phyloP scores from a whole-genome alignment of 2,797 vertebrate species.

The Xiphophorus birchmanni region DNA sequence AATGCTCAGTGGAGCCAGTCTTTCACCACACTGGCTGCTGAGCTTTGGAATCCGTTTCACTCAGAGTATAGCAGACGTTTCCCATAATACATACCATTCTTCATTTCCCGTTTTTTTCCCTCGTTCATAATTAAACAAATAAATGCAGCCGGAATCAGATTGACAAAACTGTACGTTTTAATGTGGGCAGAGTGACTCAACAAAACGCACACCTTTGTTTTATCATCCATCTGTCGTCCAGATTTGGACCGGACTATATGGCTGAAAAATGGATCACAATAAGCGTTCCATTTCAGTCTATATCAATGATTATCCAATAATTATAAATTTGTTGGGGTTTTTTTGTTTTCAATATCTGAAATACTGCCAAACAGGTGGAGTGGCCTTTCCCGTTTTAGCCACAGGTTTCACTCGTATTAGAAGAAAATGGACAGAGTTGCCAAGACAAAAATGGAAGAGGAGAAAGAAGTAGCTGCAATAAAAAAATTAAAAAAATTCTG shows the following conservation, averaged over 20 bases:
- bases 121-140: background rate
- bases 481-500: no score
- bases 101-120: background rate
- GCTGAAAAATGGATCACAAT: no score
- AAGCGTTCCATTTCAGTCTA: no score
- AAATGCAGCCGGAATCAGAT: constrained; percentile 18
- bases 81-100: background rate
- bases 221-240: no score
- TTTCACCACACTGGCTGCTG: background rate
- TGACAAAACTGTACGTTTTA: background rate
- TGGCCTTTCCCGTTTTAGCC: no score
- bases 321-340: no score
- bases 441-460: background rate
- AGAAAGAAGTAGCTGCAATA: background rate
- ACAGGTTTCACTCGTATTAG: background rate
- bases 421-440: background rate
- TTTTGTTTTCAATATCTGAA: no score
- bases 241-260: no score
- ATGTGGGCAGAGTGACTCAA: constrained; percentile 18
- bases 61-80: constrained; percentile 7
- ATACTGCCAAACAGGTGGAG: no score
- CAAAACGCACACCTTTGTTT: background rate
- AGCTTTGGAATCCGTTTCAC: background rate
- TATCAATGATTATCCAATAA: no score
- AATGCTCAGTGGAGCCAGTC: background rate